Conservation (phyloP, 2,888 invertebrate species). For the Dryobotodes eremita region DNA sequence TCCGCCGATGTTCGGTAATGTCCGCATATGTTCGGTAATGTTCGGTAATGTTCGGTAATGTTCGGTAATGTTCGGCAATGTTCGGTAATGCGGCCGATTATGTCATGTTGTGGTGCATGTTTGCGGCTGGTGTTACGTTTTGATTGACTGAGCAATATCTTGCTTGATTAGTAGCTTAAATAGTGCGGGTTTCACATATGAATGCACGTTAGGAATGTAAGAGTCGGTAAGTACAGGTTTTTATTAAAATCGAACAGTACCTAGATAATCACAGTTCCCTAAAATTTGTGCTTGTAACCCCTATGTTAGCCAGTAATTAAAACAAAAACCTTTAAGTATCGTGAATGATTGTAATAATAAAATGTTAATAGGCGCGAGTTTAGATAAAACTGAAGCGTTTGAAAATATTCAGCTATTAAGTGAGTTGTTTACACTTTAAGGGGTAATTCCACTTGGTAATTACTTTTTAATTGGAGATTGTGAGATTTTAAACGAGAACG, state of each 20-base stretch:
- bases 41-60: constrained; percentile 30
- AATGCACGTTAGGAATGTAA: background rate
- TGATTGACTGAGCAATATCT: constrained; percentile 32
- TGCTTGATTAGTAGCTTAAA: constrained; percentile 7
- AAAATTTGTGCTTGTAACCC: background rate
- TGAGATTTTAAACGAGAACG: constrained; percentile 33
- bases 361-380: constrained; percentile 41
- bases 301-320: constrained; percentile 6
- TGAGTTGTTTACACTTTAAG: constrained; percentile 56
- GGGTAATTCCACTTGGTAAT: constrained; percentile 52
- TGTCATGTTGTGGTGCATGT: constrained; percentile 31
- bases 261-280: background rate
- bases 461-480: constrained; percentile 59
- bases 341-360: constrained; percentile 46
- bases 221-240: background rate
- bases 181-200: no score
- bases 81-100: constrained; percentile 42
- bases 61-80: constrained; percentile 27
- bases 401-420: constrained; percentile 53
- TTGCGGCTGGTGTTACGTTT: constrained; percentile 8
- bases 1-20: constrained; percentile 26
- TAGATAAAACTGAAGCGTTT: constrained; percentile 47
- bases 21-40: no score
- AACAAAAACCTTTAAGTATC: constrained; percentile 33
- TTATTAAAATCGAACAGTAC: background rate